Percentiles rank a stretch among this genome's conserved stretches.
Conservation (phyloP, 2,888 invertebrate species). For the Pammene fasciana region DNA sequence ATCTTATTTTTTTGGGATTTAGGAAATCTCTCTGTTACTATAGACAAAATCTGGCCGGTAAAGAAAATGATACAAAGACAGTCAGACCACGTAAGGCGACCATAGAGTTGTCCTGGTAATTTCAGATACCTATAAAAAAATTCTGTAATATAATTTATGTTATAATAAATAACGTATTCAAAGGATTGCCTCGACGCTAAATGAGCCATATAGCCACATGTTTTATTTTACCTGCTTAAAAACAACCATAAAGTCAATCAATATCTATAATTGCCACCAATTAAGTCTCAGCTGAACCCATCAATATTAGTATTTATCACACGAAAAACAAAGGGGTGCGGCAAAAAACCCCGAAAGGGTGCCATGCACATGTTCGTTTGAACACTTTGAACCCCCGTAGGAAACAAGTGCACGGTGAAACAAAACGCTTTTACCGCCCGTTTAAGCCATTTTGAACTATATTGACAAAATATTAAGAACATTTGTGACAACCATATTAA, state of each 20-base stretch:
- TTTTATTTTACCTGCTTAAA: conserved; percentile 1
- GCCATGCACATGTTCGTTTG: conserved; percentile 71
- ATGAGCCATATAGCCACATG: conserved; percentile 3
- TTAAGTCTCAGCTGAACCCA: conserved; percentile 49
- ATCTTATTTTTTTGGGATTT: too few relatives aligned
- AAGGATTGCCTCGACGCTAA: not conserved
- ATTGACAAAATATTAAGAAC: conserved; percentile 43
- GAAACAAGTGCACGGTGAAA: conserved; percentile 70
- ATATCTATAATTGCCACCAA: conserved; percentile 38
- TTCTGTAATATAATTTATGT: too few relatives aligned
- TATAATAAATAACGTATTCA: not conserved
- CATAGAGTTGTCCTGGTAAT: too few relatives aligned
- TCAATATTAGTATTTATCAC: conserved; percentile 57
- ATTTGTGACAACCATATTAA: conserved; percentile 26
- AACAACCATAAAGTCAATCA: conserved; percentile 19
- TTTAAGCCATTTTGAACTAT: conserved; percentile 48
- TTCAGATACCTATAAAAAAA: too few relatives aligned
- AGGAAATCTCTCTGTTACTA: too few relatives aligned
- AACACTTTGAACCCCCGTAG: conserved; percentile 69
- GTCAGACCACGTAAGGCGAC: too few relatives aligned
- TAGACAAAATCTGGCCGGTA: too few relatives aligned
- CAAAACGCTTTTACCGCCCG: conserved; percentile 49
- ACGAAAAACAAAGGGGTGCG: conserved; percentile 66
- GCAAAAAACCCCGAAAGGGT: conserved; percentile 55
- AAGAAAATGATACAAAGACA: too few relatives aligned